phyloP scores from a whole-genome alignment of 2,888 invertebrate species.

The Ctenicera cuprea region DNA sequence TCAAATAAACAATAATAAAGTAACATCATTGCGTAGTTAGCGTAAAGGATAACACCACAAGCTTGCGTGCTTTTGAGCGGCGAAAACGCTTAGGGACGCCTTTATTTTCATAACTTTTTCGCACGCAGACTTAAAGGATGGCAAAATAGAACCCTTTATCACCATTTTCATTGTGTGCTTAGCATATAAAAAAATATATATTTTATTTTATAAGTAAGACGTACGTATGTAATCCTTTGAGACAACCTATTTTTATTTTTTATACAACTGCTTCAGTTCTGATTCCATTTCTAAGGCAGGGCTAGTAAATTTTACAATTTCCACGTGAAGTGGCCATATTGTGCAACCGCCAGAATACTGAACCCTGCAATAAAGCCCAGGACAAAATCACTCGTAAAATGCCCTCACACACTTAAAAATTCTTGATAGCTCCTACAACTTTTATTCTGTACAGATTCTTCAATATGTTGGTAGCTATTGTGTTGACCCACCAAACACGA shows the following conservation, averaged over 20 bases:
- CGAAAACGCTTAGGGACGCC: neutral
- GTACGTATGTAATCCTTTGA: no score
- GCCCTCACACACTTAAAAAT: neutral
- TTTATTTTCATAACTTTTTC: constrained; percentile 6
- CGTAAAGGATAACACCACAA: neutral
- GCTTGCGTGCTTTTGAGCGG: neutral
- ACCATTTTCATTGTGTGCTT: neutral
- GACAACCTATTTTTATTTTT: neutral
- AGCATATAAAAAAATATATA: neutral
- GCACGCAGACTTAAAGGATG: neutral
- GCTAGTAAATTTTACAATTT: neutral
- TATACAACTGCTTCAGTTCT: neutral
- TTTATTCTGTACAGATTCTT: neutral
- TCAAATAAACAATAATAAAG: constrained; percentile 13
- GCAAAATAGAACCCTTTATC: neutral
- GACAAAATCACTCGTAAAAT: neutral
- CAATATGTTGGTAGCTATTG: no score
- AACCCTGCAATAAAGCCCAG: neutral
- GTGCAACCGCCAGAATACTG: neutral
- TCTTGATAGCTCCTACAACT: constrained; percentile 1
- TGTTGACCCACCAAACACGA: no score
- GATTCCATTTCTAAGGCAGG: neutral
- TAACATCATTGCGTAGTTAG: neutral
- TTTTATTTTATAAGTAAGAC: no score
- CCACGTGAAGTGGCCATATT: neutral